A percentile compares a stretch with the other conserved stretches of the same genome.
These are phyloP conservation scores for Pangasius larnaudii DNA, from an alignment of 2,797 vertebrate species.

Conservation along the genomic window DNA sequence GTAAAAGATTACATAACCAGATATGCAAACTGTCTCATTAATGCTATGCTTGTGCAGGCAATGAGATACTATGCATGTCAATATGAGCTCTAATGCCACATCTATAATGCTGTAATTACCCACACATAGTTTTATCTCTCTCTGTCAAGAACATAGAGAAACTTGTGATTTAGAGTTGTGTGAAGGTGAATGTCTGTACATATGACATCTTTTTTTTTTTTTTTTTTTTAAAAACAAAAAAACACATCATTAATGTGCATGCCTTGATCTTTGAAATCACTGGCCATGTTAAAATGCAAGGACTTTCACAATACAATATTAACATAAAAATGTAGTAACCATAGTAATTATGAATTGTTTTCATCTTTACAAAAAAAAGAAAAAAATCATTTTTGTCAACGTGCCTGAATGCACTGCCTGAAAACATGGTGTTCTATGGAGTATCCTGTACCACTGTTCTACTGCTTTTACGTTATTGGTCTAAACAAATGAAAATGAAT, in stretches of 20 bases:
- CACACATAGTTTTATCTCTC: background rate
- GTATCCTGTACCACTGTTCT: background rate
- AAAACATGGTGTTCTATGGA: background rate
- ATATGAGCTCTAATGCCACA: background rate
- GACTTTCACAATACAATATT: background rate
- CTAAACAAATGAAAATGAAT: conserved; percentile 47
- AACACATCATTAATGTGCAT: background rate
- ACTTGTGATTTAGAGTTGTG: background rate
- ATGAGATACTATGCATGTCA: background rate
- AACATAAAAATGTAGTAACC: background rate
- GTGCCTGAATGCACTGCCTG: background rate
- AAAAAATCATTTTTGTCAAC: background rate
- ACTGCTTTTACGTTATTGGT: conserved; percentile 14
- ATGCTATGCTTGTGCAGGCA: background rate
- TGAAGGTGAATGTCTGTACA: background rate
- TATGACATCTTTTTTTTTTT: background rate
- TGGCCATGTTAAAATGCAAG: conserved; percentile 1
- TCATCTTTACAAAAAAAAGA: background rate
- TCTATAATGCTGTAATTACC: background rate
- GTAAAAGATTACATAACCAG: background rate
- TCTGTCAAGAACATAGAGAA: background rate
- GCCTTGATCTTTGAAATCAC: background rate
- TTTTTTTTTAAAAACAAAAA: no score
- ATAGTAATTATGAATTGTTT: conserved; percentile 2
- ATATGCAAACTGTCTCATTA: background rate